A percentile compares a stretch with the other conserved stretches of the same genome.
phyloP scores from a whole-genome alignment of 1,140 invertebrate genomes.

The Conus ventricosus region DNA sequence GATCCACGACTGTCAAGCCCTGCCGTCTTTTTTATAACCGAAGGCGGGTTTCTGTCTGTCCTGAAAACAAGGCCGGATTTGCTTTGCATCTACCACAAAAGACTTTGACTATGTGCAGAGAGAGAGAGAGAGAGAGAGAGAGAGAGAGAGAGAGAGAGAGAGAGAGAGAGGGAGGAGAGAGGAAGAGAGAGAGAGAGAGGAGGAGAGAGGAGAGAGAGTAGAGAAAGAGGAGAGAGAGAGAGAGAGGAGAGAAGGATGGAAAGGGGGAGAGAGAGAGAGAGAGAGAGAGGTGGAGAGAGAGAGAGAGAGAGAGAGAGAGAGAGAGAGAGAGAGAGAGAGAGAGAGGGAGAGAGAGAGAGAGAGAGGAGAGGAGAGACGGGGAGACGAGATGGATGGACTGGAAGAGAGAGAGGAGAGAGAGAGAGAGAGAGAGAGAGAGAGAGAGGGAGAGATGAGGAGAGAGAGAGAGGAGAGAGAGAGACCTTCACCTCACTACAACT shows the following conservation, averaged over 20 bases:
- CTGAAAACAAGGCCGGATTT: too few relatives aligned
- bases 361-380: conserved; percentile 1
- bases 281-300: conserved; percentile 10
- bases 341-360: conserved; percentile 11
- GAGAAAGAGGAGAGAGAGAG: background rate
- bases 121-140: conserved; percentile 21
- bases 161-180: conserved; percentile 22
- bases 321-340: conserved; percentile 11
- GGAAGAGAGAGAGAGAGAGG: background rate
- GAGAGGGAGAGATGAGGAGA: background rate
- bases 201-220: background rate
- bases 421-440: conserved; percentile 16
- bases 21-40: too few relatives aligned
- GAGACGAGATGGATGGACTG: too few relatives aligned
- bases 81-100: too few relatives aligned
- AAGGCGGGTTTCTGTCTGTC: too few relatives aligned
- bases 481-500: too few relatives aligned
- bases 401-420: too few relatives aligned
- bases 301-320: background rate
- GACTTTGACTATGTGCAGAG: background rate
- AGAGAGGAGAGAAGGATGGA: background rate
- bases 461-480: conserved; percentile 19
- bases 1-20: too few relatives aligned
- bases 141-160: conserved; percentile 29
- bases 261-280: conserved; percentile 20